Conservation (phyloP, 2,888 invertebrate genomes). For the Campaea margaritaria region DNA sequence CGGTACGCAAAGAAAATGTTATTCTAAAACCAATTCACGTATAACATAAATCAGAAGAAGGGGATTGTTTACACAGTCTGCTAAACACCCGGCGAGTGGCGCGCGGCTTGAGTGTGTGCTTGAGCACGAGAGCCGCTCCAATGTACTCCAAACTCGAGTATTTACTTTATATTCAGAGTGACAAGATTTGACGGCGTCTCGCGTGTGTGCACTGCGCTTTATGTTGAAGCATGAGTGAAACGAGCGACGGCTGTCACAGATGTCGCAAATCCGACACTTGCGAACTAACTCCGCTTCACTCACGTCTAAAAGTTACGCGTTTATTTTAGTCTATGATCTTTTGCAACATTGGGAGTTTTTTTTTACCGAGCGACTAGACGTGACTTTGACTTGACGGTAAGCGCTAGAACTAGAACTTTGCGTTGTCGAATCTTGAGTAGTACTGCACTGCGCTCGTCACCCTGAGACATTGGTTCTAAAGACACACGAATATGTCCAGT, state of each 20-base stretch:
- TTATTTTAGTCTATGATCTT: too few relatives aligned
- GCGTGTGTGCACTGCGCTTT: conserved; percentile 51
- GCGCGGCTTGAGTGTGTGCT: conserved; percentile 57
- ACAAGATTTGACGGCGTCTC: conserved; percentile 64
- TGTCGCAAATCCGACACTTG: conserved; percentile 35
- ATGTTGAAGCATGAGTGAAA: conserved; percentile 36
- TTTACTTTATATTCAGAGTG: conserved; percentile 75
- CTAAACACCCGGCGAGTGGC: conserved; percentile 70
- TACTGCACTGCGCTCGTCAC: too few relatives aligned
- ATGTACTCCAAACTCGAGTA: conserved; percentile 67
- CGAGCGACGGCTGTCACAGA: conserved; percentile 34
- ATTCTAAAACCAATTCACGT: conserved; percentile 44
- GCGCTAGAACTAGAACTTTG: too few relatives aligned
- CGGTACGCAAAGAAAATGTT: conserved; percentile 41
- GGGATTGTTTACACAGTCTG: conserved; percentile 71
- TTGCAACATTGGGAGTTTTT: too few relatives aligned
- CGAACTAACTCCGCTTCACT: conserved; percentile 28
- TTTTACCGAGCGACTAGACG: too few relatives aligned
- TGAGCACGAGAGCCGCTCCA: conserved; percentile 68
- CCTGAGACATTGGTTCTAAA: too few relatives aligned
- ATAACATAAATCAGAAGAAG: conserved; percentile 55
- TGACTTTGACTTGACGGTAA: too few relatives aligned
- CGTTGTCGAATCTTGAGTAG: too few relatives aligned
- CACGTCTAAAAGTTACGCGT: conserved; percentile 9
- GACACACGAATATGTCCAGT: too few relatives aligned